Percentiles rank a stretch among this genome's conserved stretches.
These are phyloP conservation scores for Cygnus atratus DNA, from an alignment of 2,113 vertebrate genomes.

Conservation along the genomic window DNA sequence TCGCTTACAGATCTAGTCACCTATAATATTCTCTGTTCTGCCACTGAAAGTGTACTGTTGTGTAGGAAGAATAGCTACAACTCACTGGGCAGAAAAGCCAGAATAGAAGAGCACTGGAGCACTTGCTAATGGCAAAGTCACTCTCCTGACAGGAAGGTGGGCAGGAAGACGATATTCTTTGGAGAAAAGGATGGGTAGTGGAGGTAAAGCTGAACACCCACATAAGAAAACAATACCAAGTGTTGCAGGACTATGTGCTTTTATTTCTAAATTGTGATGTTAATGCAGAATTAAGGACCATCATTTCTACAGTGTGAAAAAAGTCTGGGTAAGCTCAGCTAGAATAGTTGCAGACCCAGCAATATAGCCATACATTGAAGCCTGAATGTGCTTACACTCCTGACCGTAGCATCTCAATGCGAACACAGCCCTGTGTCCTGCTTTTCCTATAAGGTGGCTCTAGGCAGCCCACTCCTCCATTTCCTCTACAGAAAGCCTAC, in stretches of 20 bases:
- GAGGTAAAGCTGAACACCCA: not conserved
- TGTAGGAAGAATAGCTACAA: not conserved
- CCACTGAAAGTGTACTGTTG: not conserved
- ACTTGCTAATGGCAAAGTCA: not conserved
- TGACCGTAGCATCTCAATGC: not conserved
- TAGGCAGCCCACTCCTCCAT: not conserved
- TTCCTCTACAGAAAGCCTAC: not conserved
- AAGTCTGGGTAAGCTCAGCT: not conserved
- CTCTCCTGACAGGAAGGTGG: not conserved
- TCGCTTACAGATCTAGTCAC: not conserved
- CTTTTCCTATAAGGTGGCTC: not conserved
- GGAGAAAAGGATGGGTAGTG: not conserved
- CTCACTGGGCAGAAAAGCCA: not conserved
- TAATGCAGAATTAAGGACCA: not conserved
- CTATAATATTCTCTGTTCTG: not conserved
- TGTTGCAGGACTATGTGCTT: not conserved
- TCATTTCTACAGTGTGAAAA: not conserved
- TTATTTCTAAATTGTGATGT: not conserved
- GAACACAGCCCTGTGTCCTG: not conserved
- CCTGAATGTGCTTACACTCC: not conserved
- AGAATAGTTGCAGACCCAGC: not conserved
- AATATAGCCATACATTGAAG: not conserved
- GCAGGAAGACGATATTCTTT: not conserved
- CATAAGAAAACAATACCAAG: not conserved
- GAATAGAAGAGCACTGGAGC: not conserved